A percentile compares a stretch with the other conserved stretches of the same genome.
phyloP scores from a whole-genome alignment of 2,888 invertebrate species.

The Dryobota labecula region DNA sequence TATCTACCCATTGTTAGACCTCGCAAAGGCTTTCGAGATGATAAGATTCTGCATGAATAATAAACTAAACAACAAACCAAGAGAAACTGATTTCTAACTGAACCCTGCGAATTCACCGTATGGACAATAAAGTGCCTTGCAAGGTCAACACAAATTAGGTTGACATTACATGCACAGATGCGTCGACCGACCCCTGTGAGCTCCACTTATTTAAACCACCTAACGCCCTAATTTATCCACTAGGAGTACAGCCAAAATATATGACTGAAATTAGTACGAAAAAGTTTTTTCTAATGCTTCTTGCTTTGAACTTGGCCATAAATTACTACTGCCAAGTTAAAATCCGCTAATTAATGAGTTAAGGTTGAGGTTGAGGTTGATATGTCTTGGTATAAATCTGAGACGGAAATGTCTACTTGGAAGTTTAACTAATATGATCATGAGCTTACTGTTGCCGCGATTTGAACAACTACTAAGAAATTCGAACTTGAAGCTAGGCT shows the following conservation, averaged over 20 bases:
- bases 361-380: conserved; percentile 1
- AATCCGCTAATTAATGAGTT: conserved; percentile 29
- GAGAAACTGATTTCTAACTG: background rate
- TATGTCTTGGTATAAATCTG: conserved; percentile 14
- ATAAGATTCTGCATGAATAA: background rate
- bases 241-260: background rate
- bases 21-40: conserved; percentile 2
- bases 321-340: conserved; percentile 2
- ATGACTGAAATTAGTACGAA: background rate
- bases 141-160: conserved; percentile 58
- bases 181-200: conserved; percentile 30
- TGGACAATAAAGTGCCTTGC: conserved; percentile 25
- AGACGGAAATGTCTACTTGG: background rate
- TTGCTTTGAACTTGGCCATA: conserved; percentile 4
- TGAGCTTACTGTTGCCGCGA: background rate
- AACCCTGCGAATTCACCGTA: conserved; percentile 7
- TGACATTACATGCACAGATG: conserved; percentile 52
- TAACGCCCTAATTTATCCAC: background rate
- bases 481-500: background rate
- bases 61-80: background rate
- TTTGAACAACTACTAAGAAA: background rate
- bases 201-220: conserved; percentile 18
- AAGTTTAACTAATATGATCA: conserved; percentile 24
- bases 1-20: conserved; percentile 1
- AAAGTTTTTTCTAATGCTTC: background rate